Conservation (phyloP, 2,113 vertebrate genomes). For the Bubalus kerabau region DNA sequence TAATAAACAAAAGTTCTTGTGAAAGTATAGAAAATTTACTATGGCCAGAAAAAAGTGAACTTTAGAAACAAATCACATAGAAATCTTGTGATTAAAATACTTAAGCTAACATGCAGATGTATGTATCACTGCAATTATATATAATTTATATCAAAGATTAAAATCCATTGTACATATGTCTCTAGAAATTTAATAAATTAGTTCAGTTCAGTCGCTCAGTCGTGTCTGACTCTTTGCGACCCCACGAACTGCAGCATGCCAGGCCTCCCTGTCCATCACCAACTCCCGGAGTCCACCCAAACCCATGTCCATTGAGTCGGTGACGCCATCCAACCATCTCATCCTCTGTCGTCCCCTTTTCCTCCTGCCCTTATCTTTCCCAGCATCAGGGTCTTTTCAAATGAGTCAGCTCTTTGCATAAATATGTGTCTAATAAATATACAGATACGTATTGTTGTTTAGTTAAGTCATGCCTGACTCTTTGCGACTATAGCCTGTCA, state of each 20-base stretch:
- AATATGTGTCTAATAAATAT: background rate
- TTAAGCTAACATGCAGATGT: background rate
- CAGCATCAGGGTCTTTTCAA: background rate
- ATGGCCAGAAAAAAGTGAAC: background rate
- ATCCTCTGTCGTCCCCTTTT: background rate
- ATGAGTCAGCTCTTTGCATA: background rate
- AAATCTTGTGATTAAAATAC: slow-evolving; percentile 11
- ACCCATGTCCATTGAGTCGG: background rate
- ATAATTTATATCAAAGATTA: slow-evolving; percentile 20
- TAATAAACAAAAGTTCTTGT: slow-evolving; percentile 44
- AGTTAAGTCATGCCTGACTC: background rate
- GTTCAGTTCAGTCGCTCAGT: background rate
- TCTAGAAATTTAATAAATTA: background rate
- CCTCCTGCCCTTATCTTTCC: background rate
- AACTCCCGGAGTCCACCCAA: background rate
- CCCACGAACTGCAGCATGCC: background rate
- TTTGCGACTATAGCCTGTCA: background rate
- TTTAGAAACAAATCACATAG: background rate
- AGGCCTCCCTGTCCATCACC: background rate
- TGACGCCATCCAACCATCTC: background rate
- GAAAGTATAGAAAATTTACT: slow-evolving; percentile 25
- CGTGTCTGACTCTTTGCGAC: background rate
- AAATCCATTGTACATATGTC: background rate
- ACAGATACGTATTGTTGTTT: background rate
- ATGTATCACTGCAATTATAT: background rate